phyloP scores from a whole-genome alignment of 92 coral and sea anemone species.

The Phenganax subtilis region DNA sequence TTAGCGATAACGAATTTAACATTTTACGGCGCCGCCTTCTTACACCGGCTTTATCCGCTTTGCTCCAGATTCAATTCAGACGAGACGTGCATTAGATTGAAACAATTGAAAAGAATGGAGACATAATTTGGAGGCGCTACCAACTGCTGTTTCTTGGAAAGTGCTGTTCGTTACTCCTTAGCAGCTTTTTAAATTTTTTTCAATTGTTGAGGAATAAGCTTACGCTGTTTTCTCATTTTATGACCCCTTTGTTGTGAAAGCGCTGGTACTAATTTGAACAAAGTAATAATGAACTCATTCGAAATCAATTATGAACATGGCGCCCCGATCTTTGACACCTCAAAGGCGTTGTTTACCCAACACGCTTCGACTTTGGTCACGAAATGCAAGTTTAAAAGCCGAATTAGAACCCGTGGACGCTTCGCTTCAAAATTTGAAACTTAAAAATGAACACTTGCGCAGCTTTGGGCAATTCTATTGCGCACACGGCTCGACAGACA shows the following conservation, averaged over 20 bases:
- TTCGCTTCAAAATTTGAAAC: neutral
- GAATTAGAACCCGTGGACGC: neutral
- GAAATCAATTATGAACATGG: constrained; percentile 3
- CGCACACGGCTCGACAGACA: neutral
- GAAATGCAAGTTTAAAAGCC: neutral
- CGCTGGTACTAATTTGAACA: neutral
- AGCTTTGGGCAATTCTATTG: neutral
- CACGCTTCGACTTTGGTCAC: neutral
- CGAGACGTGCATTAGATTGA: too few relatives aligned
- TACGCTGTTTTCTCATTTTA: neutral
- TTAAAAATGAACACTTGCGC: neutral
- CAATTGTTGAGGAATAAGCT: neutral
- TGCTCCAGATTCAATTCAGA: too few relatives aligned
- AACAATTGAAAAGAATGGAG: too few relatives aligned
- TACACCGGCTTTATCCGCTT: too few relatives aligned
- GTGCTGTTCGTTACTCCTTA: neutral
- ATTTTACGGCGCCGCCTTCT: too few relatives aligned
- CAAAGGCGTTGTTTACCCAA: neutral
- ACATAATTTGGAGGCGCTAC: too few relatives aligned
- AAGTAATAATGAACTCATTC: constrained; percentile 18
- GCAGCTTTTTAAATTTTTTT: neutral
- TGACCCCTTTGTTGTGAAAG: neutral
- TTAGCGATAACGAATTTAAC: too few relatives aligned
- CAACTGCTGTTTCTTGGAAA: too few relatives aligned
- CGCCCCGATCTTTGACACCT: constrained; percentile 14